Evolutionary conservation across 2,797 vertebrate genomes (phyloP).

Genomic region (Poecile montanus): DNA sequence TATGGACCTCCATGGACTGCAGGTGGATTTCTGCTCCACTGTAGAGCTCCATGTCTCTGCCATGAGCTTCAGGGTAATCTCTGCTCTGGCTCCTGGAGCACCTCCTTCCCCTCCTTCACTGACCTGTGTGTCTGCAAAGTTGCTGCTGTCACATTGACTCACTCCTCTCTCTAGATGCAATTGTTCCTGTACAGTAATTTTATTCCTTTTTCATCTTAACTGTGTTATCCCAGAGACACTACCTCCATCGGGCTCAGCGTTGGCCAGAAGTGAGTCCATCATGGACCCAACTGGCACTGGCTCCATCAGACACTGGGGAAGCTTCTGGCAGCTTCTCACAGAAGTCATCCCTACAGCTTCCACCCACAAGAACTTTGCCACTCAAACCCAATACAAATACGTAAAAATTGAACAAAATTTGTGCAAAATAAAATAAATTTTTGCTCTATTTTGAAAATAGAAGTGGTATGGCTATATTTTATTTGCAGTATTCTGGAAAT

Average conservation of each 20-base stretch:
- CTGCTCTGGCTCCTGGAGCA: background rate
- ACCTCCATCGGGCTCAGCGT: background rate
- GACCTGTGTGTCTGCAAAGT: background rate
- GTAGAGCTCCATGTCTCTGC: accelerated
- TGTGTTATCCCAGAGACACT: background rate
- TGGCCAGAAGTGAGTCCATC: background rate
- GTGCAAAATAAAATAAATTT: background rate
- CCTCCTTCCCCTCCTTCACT: background rate
- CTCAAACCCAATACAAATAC: background rate
- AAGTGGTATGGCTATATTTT: background rate
- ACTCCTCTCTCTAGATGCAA: background rate
- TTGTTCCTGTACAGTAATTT: background rate
- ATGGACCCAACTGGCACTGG: background rate
- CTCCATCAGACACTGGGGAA: background rate
- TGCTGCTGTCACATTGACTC: background rate
- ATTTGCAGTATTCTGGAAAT: background rate
- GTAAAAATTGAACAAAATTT: background rate
- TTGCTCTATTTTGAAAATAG: background rate
- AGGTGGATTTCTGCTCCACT: accelerated
- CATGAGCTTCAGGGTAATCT: background rate
- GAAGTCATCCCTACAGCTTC: background rate
- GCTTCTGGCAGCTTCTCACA: background rate
- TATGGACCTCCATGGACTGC: background rate
- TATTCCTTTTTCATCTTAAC: background rate
- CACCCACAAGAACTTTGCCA: background rate